phyloP scores from a whole-genome alignment of 2,888 invertebrate genomes.

The Synergus gifuensis region DNA sequence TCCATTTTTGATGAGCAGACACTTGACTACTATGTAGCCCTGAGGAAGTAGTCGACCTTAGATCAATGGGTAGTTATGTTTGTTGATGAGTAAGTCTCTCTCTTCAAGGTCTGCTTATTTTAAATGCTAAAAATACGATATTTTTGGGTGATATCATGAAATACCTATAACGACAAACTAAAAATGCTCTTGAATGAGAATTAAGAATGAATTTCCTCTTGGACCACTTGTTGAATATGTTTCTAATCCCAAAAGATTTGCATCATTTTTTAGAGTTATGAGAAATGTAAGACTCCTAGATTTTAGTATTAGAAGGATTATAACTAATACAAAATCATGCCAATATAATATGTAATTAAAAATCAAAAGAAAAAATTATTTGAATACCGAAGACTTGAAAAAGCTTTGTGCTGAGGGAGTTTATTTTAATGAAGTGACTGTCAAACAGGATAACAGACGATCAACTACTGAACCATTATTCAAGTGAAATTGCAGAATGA shows the following conservation, averaged over 20 bases:
- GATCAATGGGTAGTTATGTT: conserved; percentile 34
- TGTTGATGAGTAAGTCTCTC: conserved; percentile 40
- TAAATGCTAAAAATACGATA: conserved; percentile 35
- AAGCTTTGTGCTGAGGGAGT: background rate
- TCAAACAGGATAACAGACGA: conserved; percentile 20
- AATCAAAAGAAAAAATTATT: background rate
- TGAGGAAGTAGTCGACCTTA: conserved; percentile 41
- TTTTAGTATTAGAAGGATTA: background rate
- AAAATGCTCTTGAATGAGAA: background rate
- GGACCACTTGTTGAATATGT: conserved; percentile 13
- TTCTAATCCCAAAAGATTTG: background rate
- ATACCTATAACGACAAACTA: background rate
- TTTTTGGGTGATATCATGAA: conserved; percentile 27
- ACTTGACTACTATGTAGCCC: conserved; percentile 12
- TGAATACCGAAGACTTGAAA: background rate
- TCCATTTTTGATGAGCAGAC: conserved; percentile 7
- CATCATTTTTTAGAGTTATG: background rate
- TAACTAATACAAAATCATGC: background rate
- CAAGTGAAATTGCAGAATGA: conserved; percentile 18
- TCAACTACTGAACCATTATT: conserved; percentile 8
- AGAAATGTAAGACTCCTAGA: background rate
- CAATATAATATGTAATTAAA: background rate
- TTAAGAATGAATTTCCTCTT: background rate
- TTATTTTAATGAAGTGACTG: conserved; percentile 28
- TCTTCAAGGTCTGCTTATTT: conserved; percentile 34